phyloP scores from a whole-genome alignment of 2,888 invertebrate species.

The Dilophus febrilis region DNA sequence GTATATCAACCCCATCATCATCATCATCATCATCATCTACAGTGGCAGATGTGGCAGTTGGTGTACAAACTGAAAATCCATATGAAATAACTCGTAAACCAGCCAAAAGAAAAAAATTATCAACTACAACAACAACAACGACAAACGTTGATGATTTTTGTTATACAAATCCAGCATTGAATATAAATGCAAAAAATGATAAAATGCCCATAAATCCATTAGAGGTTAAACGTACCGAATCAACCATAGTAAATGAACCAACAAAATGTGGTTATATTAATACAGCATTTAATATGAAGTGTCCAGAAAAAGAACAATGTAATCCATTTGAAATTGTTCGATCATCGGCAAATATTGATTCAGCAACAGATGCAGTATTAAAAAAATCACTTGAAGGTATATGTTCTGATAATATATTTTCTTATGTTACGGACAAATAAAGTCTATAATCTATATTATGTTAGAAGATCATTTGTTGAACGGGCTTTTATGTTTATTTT shows the following conservation, averaged over 20 bases:
- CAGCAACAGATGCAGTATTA: not conserved
- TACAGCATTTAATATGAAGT: slow-evolving; percentile 23
- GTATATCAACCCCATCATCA: no score
- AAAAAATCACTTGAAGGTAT: not conserved
- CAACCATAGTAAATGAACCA: not conserved
- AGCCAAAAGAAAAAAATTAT: slow-evolving; percentile 24
- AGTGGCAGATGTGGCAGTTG: no score
- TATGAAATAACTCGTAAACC: slow-evolving; percentile 28
- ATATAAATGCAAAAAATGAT: slow-evolving; percentile 25
- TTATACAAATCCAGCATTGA: slow-evolving; percentile 27
- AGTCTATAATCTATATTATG: no score
- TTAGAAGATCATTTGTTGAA: not conserved
- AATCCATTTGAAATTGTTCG: slow-evolving; percentile 29
- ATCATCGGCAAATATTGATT: no score
- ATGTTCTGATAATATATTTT: no score
- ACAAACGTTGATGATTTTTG: slow-evolving; percentile 18
- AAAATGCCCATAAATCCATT: slow-evolving; percentile 27
- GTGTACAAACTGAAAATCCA: slow-evolving; percentile 20
- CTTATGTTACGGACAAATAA: no score
- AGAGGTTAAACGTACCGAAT: slow-evolving; percentile 16
- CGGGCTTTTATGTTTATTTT: not conserved
- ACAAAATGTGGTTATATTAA: slow-evolving; percentile 22
- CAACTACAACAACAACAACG: no score
- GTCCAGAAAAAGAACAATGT: slow-evolving; percentile 18
- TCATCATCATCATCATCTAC: no score